These are phyloP conservation scores for Pristis pectinata DNA, from an alignment of 2,797 vertebrate genomes.

Conservation along the genomic window DNA sequence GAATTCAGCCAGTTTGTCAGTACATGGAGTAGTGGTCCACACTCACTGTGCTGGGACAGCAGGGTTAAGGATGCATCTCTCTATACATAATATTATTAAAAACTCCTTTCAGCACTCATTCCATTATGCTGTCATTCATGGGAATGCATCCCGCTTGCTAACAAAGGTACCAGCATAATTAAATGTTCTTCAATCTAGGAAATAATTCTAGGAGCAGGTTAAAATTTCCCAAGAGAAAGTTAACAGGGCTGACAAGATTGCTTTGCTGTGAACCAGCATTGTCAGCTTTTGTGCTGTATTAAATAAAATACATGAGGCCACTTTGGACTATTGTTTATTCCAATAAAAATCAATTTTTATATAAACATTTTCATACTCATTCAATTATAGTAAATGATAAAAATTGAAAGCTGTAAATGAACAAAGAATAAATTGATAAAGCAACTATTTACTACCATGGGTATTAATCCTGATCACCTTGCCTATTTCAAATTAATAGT, in stretches of 20 bases:
- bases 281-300: too few relatives aligned
- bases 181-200: too few relatives aligned
- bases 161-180: too few relatives aligned
- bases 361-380: neutral
- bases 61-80: too few relatives aligned
- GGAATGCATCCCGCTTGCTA: too few relatives aligned
- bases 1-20: too few relatives aligned
- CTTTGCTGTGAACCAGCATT: neutral
- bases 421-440: neutral
- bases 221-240: neutral
- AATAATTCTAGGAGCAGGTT: too few relatives aligned
- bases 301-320: neutral
- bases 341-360: neutral
- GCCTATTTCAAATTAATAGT: neutral
- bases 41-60: too few relatives aligned
- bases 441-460: neutral
- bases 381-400: neutral
- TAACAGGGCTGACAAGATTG: neutral
- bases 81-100: too few relatives aligned
- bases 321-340: neutral
- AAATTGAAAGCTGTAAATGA: neutral
- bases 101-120: too few relatives aligned
- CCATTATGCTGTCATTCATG: too few relatives aligned
- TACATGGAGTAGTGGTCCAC: too few relatives aligned
- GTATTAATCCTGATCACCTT: neutral